Base-by-base conservation (phyloP, 2,113 vertebrate genomes). In the Channa argus region DNA sequence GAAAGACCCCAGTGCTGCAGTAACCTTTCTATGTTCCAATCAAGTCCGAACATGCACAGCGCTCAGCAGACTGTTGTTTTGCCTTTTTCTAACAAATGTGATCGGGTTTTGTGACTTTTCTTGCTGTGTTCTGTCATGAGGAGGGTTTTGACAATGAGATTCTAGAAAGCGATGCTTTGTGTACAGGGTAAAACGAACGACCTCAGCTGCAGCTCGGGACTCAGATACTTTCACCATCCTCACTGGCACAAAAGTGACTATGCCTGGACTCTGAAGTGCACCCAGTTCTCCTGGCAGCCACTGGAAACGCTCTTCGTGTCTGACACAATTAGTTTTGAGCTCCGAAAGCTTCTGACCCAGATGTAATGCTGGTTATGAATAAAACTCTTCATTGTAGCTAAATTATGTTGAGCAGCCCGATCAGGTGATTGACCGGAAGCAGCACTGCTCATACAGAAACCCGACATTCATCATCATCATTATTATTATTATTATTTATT, bases 1-100 rank as follows among this genome's bases (percentile, higher is more conserved):
- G 68, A 71, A 83, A 79, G 75, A 86, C 72, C 55, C 53, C 65
- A 68, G 87, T 88, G 85, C 89, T 38, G 89, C 89, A 88, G 91
- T 53, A 79, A 90, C 90, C 88, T 91, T 90, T 84, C 79, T 76
- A 0, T 53, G 50, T 56, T 52, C 46, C 44, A 63, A 64, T 55
- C 63, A 72, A 49, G 58, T 24, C 24, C 24, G 24, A 24, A 24
- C 24, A 24, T 24, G 24, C 24, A 24, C 24, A 24, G 24, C 24
- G 24, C 24, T 24, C 24, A 24, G 24, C 24, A 24, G 24, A 24
- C 24, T 24, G 24, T 24, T 24, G 24, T 24, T 24, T 24, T 24
- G 24, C 24, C 24, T 24, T 24, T 24, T 24, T 24, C 24, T 24
- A 24, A 33, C 13, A 6, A 55, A 61, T 8, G 41, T 33, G 54